Conservation (phyloP, 2,888 invertebrate species). For the Branchipolynoe longqiensis region DNA sequence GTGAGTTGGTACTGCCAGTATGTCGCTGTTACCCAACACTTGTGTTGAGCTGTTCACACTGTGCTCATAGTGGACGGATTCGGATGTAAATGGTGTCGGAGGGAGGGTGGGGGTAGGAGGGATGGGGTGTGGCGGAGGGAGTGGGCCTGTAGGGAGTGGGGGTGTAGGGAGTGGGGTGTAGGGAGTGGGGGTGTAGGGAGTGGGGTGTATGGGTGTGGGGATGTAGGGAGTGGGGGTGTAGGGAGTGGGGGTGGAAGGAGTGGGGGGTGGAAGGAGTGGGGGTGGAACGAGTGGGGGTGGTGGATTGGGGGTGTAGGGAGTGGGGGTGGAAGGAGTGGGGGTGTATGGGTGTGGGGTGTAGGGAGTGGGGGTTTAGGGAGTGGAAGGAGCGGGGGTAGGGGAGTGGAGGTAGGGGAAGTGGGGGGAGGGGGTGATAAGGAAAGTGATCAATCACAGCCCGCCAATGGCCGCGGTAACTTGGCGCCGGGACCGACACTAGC, state of each 20-base stretch:
- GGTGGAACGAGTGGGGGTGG: not conserved
- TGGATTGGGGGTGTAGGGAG: not conserved
- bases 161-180: not conserved
- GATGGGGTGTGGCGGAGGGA: not conserved
- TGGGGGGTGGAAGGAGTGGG: not conserved
- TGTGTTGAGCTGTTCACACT: not conserved
- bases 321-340: not conserved
- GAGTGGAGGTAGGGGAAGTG: not conserved
- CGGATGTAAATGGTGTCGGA: too few species aligned
- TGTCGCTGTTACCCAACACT: not conserved
- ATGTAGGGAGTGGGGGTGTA: not conserved
- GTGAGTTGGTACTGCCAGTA: not conserved
- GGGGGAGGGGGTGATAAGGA: constrained; percentile 4
- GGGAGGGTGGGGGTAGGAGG: not conserved
- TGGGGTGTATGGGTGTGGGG: not conserved
- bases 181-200: not conserved
- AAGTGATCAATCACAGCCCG: constrained; percentile 12
- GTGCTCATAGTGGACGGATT: too few species aligned
- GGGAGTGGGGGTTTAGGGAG: not conserved
- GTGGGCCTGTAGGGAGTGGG: not conserved
- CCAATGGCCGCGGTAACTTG: constrained; percentile 53
- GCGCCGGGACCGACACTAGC: not conserved
- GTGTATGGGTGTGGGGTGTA: not conserved
- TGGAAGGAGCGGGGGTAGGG: not conserved
- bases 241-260: not conserved